Base-by-base conservation (phyloP, 2,888 invertebrate species). In the Nysson spinosus region DNA sequence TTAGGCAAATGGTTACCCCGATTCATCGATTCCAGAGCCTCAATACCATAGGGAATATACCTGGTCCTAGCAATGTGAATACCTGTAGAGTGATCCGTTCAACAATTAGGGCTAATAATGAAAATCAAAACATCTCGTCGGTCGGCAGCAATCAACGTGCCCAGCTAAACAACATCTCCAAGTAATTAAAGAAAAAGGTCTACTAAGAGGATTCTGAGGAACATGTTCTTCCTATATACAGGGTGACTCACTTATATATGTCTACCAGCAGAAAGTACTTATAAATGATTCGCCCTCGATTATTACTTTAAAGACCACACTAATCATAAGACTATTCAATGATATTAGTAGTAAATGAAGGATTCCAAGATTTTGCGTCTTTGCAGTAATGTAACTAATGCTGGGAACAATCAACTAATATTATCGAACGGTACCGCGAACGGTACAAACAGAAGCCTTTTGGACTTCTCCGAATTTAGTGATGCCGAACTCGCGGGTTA, bases 1-100 rank as follows among this genome's bases (percentile, higher is more conserved):
- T 89, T 80, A 92, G 92, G 88, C 91, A 91, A 85, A 92, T 92
- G 92, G 91, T 92, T 84, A 91, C 92, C 81, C 92, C 93, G 58
- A 91, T 93, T 81, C 93, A 93, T 87, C 90, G 92, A 77, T 91
- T 92, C 85, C 91, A 92, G 85, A 90, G 91, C 66, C 87, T 89
- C 56, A 88, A 89, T 72, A 85, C 87, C 82, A 89, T 90, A 62
- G 89, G 90, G 81, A 90, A 89, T 79, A 88, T 89, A 73, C 90
- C 90, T 73, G 88, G 90, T 44, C 78, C 79, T 47, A 83, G 81
- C 55, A 80, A 73, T 68, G 50, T 60, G n/a, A 64, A 71, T 58
- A 67, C 69, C 42, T 77, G 58, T 44, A 78, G 79, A 62, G 57
- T 76, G 42, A 69, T 68, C 32, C 67, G 75, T 68, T 60, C 75